Base-by-base conservation (phyloP, 37 sponge, comb jelly and placozoan genomes). In the Axinella damicornis region DNA sequence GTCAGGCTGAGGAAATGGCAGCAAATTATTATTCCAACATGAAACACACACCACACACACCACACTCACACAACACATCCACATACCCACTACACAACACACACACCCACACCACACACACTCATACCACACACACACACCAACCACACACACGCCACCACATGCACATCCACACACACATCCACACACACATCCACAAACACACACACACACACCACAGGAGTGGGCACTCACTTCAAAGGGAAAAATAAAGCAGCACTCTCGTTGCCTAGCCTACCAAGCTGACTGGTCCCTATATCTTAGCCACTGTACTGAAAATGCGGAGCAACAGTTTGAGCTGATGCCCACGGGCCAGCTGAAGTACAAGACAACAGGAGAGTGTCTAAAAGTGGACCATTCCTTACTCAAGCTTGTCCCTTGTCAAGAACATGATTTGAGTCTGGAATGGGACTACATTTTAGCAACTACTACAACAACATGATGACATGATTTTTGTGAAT, bases 331-430 rank as follows among this genome's bases (percentile, higher is more conserved):
- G 54, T 82, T 82, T 58, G 38, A 82, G 27, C 57, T 82, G 6
- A 21, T 74, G 46, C 80, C 33, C 37, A 64, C 32, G 19, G 66
- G 76, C 21, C 22, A 38, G 34, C 38, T 84, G 30, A 19, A 41
- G 65, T 55, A 82, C 72, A 82, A 57, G 15, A 37, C 82, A 30
- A 54, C 82, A 21, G 20, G 13, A 58, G 57, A 32, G 16, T 82
- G 82, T 38, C 56, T 71, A 21, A 67, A 31, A n/a, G 0, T 2
- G 24, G 17, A 24, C 0, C 33, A 19, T 41, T 36, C 17, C 16
- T 25, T 1, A 31, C 17, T 24, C 75, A 19, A 2, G 69, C 12
- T 30, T 4, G 31, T n/a, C 24, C 64, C 41, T 4, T 80, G 81
- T 46, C 1, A 34, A 18, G 24, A 31, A 1, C 65, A 30, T 14